Evolutionary conservation across 1,140 invertebrate species (phyloP).

Genomic region (Campoletis sonorensis): DNA sequence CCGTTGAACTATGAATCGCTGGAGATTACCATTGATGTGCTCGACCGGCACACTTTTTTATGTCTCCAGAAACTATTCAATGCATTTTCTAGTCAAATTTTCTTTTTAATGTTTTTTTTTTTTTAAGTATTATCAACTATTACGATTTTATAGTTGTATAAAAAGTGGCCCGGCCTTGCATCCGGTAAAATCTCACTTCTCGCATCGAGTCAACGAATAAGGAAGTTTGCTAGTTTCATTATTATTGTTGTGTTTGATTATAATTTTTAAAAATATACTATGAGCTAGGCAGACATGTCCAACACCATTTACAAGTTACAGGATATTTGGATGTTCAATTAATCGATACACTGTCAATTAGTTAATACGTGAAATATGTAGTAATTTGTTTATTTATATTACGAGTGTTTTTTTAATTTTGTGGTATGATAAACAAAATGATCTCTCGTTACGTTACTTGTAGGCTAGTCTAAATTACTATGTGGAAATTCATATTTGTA

Average conservation of each 20-base stretch:
- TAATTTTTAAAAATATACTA: conserved; percentile 58
- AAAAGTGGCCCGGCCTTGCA: conserved; percentile 6
- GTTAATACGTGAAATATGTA: conserved; percentile 9
- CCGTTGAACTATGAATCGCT: conserved; percentile 56
- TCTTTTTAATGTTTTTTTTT: background rate
- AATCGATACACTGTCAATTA: conserved; percentile 16
- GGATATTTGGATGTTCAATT: conserved; percentile 50
- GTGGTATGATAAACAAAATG: conserved; percentile 46
- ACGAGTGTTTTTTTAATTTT: background rate
- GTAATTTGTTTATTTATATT: background rate
- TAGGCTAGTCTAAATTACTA: conserved; percentile 62
- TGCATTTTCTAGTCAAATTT: background rate
- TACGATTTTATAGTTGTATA: background rate
- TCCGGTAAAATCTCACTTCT: background rate
- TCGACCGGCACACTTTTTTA: conserved; percentile 10
- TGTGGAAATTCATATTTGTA: background rate
- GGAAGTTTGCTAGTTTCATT: conserved; percentile 66
- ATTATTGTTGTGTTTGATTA: background rate
- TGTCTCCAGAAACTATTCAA: background rate
- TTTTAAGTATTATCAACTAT: background rate
- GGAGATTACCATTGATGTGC: background rate
- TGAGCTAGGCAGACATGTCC: conserved; percentile 73
- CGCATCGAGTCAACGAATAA: conserved; percentile 63
- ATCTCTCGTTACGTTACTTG: conserved; percentile 60
- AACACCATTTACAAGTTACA: conserved; percentile 68